Evolutionary conservation across 2,113 vertebrate genomes (phyloP), one percentile per base, ranked within the genome.

Genomic region (Embiotoca jacksoni): DNA sequence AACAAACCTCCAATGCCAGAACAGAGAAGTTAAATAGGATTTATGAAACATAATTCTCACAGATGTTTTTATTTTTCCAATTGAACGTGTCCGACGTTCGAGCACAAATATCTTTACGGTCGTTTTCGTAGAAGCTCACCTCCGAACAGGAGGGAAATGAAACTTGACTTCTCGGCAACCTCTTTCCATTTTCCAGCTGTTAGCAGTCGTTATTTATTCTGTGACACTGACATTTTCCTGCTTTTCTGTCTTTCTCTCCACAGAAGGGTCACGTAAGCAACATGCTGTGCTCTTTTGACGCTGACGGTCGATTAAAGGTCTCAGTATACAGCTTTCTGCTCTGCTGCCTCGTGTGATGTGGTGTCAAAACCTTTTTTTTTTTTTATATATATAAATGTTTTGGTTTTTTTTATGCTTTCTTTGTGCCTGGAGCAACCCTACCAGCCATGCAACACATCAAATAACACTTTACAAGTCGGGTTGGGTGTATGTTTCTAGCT

Each of bases 241-340:
- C 49, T 75, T 52, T 56, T 78, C 62, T 71, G 10, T 65, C 69
- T 78, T 14, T 88, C 63, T 87, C 74, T 91, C 23, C 80, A 87
- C 91, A 92, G 89, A 92, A 87, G 86, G 69, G 90, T 87, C 88
- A 89, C 71, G 44, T 90, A 46, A 86, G 64, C 70, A 82, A 74
- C 90, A 80, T 72, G 85, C 88, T 90, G 71, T 68, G 76, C 76
- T 87, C 89, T 86, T 70, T 87, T 69, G 81, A 91, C 2, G 85
- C 82, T 13, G 86, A 85, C 1, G 88, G 87, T 78, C 91, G 73
- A 88, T 78, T 89, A 32, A 91, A 94, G 90, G 90, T 91, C 81
- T 86, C 81, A 79, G 84, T 84, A 78, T 81, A 35, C 39, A 14
- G 75, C 65, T 76, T 66, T 82, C 75, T 71, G 23, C 71, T 80